phyloP scores from a whole-genome alignment of 2,113 vertebrate species.

The Poicephalus meyeri region DNA sequence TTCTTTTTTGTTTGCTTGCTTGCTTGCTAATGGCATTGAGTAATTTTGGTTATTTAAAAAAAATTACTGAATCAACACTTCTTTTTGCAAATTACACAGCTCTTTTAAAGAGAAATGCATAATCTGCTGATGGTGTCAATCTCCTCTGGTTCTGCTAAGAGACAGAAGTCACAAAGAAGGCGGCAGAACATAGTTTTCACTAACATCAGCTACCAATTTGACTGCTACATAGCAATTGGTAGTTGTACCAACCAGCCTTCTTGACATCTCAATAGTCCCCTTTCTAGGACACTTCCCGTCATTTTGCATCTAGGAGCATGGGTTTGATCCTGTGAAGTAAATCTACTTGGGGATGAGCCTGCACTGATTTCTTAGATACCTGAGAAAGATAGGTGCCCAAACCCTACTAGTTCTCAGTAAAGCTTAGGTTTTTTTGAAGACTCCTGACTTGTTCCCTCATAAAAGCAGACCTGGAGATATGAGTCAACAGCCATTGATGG shows the following conservation, averaged over 20 bases:
- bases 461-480: conserved; percentile 1
- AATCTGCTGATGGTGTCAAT: not conserved
- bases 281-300: not conserved
- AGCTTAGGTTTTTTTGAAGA: not conserved
- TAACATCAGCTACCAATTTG: not conserved
- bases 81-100: not conserved
- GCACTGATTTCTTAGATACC: not conserved
- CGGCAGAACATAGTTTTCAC: not conserved
- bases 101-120: not conserved
- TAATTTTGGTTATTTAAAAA: not conserved
- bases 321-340: not conserved
- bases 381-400: not conserved
- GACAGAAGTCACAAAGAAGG: not conserved
- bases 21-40: not conserved
- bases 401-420: not conserved
- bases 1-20: not conserved
- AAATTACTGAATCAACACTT: not conserved
- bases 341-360: not conserved
- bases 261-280: not conserved
- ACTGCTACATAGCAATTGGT: not conserved
- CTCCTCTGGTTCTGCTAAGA: not conserved
- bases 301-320: not conserved
- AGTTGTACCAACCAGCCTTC: not conserved
- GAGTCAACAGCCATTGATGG: not conserved
- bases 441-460: not conserved